Percentiles rank a stretch among this genome's conserved stretches.
Evolutionary conservation across 92 coral and sea anemone species (phyloP).

Genomic region (Parazoanthus swiftii): DNA sequence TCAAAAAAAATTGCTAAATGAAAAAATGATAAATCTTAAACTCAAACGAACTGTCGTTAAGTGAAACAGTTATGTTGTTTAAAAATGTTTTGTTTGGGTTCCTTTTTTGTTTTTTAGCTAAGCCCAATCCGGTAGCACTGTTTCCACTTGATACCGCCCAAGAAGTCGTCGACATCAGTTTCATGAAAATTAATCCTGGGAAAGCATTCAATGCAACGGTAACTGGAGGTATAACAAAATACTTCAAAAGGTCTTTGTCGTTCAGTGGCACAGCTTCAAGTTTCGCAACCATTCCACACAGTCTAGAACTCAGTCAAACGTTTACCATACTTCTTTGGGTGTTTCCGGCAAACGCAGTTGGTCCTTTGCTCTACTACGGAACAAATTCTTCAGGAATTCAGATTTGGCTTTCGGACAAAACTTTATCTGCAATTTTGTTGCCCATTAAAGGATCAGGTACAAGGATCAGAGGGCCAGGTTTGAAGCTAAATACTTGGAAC

Average conservation of each 20-base stretch:
- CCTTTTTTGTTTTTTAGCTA: neutral
- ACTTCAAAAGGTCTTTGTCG: constrained; percentile 8
- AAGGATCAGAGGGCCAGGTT: neutral
- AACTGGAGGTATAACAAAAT: neutral
- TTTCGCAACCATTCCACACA: constrained; percentile 4
- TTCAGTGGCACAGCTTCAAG: constrained; percentile 22
- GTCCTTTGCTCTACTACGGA: constrained; percentile 4
- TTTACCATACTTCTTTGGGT: constrained; percentile 29
- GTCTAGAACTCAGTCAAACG: neutral
- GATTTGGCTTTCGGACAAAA: neutral
- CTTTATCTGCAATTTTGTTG: neutral
- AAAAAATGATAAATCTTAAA: no score
- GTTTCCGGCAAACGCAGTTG: neutral
- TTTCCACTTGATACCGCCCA: constrained; percentile 7
- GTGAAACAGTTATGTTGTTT: neutral
- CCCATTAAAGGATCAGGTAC: neutral
- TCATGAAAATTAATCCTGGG: constrained; percentile 10
- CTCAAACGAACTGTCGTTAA: no score
- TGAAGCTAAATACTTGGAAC: constrained; percentile 14
- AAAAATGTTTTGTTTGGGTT: neutral
- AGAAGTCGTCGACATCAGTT: constrained; percentile 13
- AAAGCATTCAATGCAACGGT: neutral
- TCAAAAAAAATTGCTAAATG: no score
- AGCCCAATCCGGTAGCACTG: constrained; percentile 19
- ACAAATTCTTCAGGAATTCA: constrained; percentile 21